A percentile compares a stretch with the other conserved stretches of the same genome.
Conservation (phyloP, 2,888 invertebrate species). For the Mechanitis mazaeus region DNA sequence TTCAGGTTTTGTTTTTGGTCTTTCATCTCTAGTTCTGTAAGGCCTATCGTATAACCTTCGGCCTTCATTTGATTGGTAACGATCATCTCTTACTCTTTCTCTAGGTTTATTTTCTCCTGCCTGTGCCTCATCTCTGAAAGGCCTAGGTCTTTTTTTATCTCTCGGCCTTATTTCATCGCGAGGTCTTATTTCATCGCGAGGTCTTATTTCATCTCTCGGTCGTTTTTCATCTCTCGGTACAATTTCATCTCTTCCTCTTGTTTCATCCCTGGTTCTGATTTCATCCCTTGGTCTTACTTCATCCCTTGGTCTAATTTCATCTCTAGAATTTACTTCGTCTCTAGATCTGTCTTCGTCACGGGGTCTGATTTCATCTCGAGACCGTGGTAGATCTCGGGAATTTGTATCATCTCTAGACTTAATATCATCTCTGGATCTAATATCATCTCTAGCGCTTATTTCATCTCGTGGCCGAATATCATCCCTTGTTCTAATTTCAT, state of each 20-base stretch:
- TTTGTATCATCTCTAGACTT: slow-evolving; percentile 37
- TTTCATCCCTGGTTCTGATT: slow-evolving; percentile 34
- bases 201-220: slow-evolving; percentile 36
- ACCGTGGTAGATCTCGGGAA: slow-evolving; percentile 24
- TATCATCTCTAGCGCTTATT: slow-evolving; percentile 44
- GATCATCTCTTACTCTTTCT: slow-evolving; percentile 26
- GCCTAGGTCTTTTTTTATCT: slow-evolving; percentile 34
- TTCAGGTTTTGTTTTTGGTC: slow-evolving; percentile 49
- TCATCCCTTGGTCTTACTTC: slow-evolving; percentile 33
- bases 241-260: slow-evolving; percentile 34
- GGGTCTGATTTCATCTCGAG: slow-evolving; percentile 35
- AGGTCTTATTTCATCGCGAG: slow-evolving; percentile 35
- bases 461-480: slow-evolving; percentile 40
- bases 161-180: slow-evolving; percentile 31
- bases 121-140: slow-evolving; percentile 33
- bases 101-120: slow-evolving; percentile 26
- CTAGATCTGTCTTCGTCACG: slow-evolving; percentile 31
- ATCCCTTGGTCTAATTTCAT: slow-evolving; percentile 34
- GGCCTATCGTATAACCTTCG: slow-evolving; percentile 44
- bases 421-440: slow-evolving; percentile 29
- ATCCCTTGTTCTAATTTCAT: slow-evolving; percentile 41
- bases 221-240: slow-evolving; percentile 30
- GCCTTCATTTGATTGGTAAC: slow-evolving; percentile 33
- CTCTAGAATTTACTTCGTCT: slow-evolving; percentile 36
- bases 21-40: slow-evolving; percentile 47